These are phyloP conservation scores for Pygathrix nemaeus DNA, from an alignment of 2,113 vertebrate genomes.

Conservation along the genomic window DNA sequence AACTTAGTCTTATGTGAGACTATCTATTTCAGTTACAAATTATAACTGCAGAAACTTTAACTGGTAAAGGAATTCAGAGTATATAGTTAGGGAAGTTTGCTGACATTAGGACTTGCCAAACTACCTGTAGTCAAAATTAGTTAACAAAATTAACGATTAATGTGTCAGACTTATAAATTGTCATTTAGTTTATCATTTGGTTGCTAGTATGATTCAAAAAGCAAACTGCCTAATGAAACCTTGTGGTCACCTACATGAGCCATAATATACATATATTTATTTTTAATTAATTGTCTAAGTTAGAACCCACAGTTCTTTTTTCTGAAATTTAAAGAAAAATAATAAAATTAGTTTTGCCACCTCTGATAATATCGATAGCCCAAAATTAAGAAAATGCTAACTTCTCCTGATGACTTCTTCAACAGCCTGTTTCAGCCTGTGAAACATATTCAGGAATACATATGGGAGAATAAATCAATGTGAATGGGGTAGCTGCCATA, in stretches of 20 bases:
- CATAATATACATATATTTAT: neutral
- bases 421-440: neutral
- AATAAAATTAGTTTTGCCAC: neutral
- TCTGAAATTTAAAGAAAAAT: too few species aligned
- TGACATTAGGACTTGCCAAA: neutral
- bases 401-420: neutral
- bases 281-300: neutral
- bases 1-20: neutral
- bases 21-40: neutral
- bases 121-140: neutral
- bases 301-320: neutral
- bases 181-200: neutral
- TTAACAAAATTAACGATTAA: neutral
- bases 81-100: neutral
- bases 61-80: neutral
- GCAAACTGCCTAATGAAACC: neutral
- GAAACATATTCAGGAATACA: neutral
- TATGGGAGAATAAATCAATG: neutral
- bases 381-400: neutral
- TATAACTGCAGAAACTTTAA: neutral
- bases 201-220: slow-evolving; percentile 20
- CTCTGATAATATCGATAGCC: neutral
- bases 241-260: neutral
- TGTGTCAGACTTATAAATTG: neutral
- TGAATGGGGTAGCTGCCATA: neutral